Conservation (phyloP, 2,888 invertebrate species). For the Hirtodrosophila histrioides region DNA sequence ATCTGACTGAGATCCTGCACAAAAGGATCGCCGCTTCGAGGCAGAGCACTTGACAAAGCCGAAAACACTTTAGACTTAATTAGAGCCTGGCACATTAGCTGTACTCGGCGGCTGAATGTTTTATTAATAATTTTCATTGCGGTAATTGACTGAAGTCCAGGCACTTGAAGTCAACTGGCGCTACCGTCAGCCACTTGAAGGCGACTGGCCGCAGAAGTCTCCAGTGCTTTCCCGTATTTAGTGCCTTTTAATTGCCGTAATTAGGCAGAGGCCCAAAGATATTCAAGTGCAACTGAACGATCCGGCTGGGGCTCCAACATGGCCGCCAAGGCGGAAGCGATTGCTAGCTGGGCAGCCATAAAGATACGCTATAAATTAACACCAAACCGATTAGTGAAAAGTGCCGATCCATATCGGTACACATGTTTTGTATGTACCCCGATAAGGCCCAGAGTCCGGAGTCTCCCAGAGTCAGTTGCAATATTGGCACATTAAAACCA, state of each 20-base stretch:
- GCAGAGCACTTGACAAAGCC: slow-evolving; percentile 44
- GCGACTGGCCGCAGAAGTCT: slow-evolving; percentile 46
- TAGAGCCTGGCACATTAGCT: slow-evolving; percentile 52
- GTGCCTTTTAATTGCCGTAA: slow-evolving; percentile 80
- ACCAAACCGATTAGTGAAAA: slow-evolving; percentile 80
- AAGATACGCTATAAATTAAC: slow-evolving; percentile 75
- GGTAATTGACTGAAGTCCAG: slow-evolving; percentile 37
- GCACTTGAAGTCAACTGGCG: slow-evolving; percentile 64
- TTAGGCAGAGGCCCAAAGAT: slow-evolving; percentile 58
- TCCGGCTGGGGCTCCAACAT: slow-evolving; percentile 47
- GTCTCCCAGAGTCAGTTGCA: slow-evolving; percentile 35
- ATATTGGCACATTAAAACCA: slow-evolving; percentile 75
- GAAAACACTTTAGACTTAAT: slow-evolving; percentile 55
- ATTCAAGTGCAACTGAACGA: slow-evolving; percentile 65
- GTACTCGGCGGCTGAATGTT: slow-evolving; percentile 22
- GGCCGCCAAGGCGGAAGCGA: slow-evolving; percentile 76
- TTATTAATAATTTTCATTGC: slow-evolving; percentile 69
- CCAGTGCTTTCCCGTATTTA: slow-evolving; percentile 69
- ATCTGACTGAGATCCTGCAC: slow-evolving; percentile 51
- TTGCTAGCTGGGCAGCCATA: slow-evolving; percentile 50
- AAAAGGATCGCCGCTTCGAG: slow-evolving; percentile 26
- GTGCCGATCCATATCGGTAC: slow-evolving; percentile 73
- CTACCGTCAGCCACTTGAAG: slow-evolving; percentile 66
- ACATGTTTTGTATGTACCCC: slow-evolving; percentile 56
- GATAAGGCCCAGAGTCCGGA: neutral